phyloP scores from a whole-genome alignment of 2,113 vertebrate species.

The Acinonyx jubatus region DNA sequence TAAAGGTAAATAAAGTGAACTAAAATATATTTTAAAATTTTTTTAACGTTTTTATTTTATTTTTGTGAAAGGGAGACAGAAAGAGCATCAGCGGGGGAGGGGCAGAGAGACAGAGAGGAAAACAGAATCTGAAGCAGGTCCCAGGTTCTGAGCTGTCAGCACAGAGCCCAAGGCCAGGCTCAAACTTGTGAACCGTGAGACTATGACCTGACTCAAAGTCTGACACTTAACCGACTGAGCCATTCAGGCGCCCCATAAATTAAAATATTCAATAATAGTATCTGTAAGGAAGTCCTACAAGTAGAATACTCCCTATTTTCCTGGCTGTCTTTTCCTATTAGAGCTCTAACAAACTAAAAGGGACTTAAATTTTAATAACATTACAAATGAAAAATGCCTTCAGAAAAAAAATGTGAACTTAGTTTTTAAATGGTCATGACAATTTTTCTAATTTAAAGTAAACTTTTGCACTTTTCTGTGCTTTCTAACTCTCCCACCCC shows the following conservation, averaged over 20 bases:
- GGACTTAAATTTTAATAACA: conserved; percentile 4
- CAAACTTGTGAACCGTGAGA: too few species aligned
- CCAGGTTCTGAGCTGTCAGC: too few species aligned
- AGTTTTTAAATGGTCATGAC: background rate
- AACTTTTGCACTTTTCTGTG: background rate
- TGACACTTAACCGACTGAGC: too few species aligned
- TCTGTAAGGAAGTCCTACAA: background rate
- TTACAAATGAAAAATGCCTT: background rate
- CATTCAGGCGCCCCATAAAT: background rate
- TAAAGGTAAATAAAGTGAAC: background rate
- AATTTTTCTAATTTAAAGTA: conserved; percentile 25
- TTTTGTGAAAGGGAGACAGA: too few species aligned
- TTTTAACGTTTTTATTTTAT: too few species aligned
- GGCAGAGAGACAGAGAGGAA: too few species aligned
- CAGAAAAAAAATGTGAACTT: background rate
- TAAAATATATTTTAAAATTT: background rate
- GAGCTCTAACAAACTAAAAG: background rate
- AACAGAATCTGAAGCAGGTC: too few species aligned
- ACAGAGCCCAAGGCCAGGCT: too few species aligned
- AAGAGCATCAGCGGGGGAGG: too few species aligned
- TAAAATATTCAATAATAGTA: background rate
- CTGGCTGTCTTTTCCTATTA: background rate
- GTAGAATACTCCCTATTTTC: background rate
- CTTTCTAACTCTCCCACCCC: conserved; percentile 13
- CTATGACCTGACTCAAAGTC: too few species aligned